Conservation (phyloP, 1,140 invertebrate species). For the Drosophila mojavensis region DNA sequence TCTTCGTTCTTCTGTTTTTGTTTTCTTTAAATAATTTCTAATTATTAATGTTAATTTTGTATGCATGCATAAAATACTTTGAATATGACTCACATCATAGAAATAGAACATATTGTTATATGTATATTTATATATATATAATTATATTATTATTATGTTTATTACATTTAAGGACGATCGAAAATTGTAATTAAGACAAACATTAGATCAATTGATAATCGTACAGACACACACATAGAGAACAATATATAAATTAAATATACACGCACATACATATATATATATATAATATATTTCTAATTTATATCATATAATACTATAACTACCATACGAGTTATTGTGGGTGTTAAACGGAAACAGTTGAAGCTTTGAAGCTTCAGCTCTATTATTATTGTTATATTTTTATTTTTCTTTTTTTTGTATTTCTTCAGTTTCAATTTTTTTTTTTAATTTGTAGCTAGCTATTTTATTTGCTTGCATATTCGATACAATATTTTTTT, state of each 20-base stretch:
- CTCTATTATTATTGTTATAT: conserved; percentile 8
- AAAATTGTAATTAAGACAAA: conserved; percentile 54
- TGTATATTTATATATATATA: background rate
- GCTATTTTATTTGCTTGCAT: conserved; percentile 61
- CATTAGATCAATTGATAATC: conserved; percentile 49
- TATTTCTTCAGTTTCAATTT: conserved; percentile 27
- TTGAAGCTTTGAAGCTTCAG: conserved; percentile 26
- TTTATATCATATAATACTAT: conserved; percentile 75
- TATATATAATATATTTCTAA: conserved; percentile 41
- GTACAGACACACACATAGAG: conserved; percentile 57
- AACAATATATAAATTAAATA: conserved; percentile 47
- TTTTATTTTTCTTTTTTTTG: conserved; percentile 7
- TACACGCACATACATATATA: conserved; percentile 45
- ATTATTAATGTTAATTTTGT: conserved; percentile 48
- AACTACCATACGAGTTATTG: conserved; percentile 75
- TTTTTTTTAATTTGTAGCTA: conserved; percentile 54
- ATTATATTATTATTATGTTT: conserved; percentile 32
- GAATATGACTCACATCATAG: conserved; percentile 53
- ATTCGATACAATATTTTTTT: conserved; percentile 47
- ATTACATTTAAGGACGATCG: conserved; percentile 66
- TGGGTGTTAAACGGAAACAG: conserved; percentile 54
- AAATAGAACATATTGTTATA: conserved; percentile 40
- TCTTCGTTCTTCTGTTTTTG: background rate
- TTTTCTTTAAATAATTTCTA: conserved; percentile 40
- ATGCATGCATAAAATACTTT: conserved; percentile 72